Base-by-base conservation (phyloP, 2,797 vertebrate genomes). In the Echiichthys vipera region DNA sequence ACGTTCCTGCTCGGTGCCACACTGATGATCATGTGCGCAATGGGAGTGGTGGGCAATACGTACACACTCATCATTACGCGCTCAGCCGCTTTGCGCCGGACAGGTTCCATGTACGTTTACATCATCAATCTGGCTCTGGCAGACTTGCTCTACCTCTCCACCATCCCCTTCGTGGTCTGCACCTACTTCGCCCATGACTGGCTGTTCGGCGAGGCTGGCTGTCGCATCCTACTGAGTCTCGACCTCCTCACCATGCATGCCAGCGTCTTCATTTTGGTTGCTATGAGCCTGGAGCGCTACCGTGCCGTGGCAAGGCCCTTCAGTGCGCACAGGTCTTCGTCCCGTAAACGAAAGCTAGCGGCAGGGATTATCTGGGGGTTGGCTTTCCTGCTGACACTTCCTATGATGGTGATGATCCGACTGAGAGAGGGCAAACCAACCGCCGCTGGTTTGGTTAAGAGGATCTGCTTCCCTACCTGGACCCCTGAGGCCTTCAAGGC, bases 161-260 rank as follows among this genome's bases (percentile, higher is more conserved):
- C 96, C 85, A 96, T 96, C 71, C 96, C 96, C 5, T 97, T 97
- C 0, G 96, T 98, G 46, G 93, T 97, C 24, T 95, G 95, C 89
- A 97, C 96, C 37, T 96, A 96, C 84, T 94, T 96, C 0, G 88
- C 93, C 45, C 94, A 92, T 0, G 88, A 96, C 76, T 97, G 96
- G 96, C 91, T 96, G 84, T 97, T 97, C 0, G 95, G 96, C 0
- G 96, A 96, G 3, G 64, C 90, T 0, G 96, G 96, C 51, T 97
- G 96, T 74, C 94, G 94, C 53, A 47, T 97, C 76, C 88, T 97
- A 30, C 90, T 97, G 54, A 96, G 96, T 55, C 91, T 97, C 4
- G 96, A 97, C 77, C 92, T 98, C 32, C 95, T 97, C 74, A 96
- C 96, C 61, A 97, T 96, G 96, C 96, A 97, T 0, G 92, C 96